Percentiles rank a stretch among this genome's conserved stretches.
Evolutionary conservation across 1,140 invertebrate genomes (phyloP).

Genomic region (Drosophila rhopaloa): DNA sequence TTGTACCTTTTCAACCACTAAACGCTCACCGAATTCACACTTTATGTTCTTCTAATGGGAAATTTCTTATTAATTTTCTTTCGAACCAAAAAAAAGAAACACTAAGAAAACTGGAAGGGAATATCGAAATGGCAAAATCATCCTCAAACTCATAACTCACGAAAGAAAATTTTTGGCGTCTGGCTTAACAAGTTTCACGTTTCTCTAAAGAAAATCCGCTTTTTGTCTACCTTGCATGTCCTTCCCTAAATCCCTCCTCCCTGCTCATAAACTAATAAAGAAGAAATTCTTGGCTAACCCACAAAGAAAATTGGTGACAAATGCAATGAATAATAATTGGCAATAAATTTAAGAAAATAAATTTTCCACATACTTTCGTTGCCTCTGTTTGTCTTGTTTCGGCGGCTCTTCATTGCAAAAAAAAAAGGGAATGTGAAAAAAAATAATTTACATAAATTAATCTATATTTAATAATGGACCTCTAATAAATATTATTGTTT

Average conservation of each 20-base stretch:
- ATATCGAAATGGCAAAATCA: constrained; percentile 27
- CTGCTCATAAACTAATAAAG: constrained; percentile 37
- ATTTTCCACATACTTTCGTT: constrained; percentile 73
- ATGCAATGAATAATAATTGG: constrained; percentile 19
- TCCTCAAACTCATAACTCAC: constrained; percentile 41
- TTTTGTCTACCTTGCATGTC: constrained; percentile 40
- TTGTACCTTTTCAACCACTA: constrained; percentile 36
- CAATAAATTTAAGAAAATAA: constrained; percentile 28
- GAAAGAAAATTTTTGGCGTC: constrained; percentile 16
- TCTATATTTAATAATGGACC: constrained; percentile 12
- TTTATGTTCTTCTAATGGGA: constrained; percentile 50
- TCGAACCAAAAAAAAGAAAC: constrained; percentile 15
- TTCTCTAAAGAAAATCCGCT: constrained; percentile 26
- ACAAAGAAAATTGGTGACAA: not conserved
- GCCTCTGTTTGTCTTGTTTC: constrained; percentile 36
- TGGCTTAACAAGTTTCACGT: constrained; percentile 35
- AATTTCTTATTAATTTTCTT: constrained; percentile 44
- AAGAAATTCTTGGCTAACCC: constrained; percentile 5
- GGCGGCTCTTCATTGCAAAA: constrained; percentile 63
- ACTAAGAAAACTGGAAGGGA: constrained; percentile 14
- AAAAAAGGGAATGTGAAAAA: constrained; percentile 32
- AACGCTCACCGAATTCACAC: constrained; percentile 50
- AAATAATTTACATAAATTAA: constrained; percentile 27
- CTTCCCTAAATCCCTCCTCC: not conserved
- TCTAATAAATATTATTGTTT: constrained; percentile 35